These are phyloP conservation scores for Hyperoodon ampullatus DNA, from an alignment of 2,113 vertebrate genomes.

Conservation along the genomic window DNA sequence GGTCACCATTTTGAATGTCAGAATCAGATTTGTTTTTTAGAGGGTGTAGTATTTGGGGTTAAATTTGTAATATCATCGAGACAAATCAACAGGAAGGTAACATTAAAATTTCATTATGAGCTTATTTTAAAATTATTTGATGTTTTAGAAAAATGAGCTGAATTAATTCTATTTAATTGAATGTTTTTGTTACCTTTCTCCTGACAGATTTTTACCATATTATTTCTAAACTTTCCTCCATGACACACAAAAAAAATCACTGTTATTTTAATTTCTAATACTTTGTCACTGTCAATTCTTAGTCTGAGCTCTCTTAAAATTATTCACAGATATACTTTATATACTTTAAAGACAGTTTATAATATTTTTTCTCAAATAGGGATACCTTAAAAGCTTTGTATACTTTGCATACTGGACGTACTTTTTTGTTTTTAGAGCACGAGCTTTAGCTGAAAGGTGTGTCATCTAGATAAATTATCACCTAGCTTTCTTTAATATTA, in stretches of 20 bases:
- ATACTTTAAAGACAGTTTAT: background rate
- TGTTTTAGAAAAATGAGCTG: background rate
- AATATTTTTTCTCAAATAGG: background rate
- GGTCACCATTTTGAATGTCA: background rate
- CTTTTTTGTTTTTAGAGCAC: background rate
- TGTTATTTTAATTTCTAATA: background rate
- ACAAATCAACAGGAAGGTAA: background rate
- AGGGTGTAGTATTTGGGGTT: background rate
- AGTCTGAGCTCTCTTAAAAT: background rate
- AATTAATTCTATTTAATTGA: background rate
- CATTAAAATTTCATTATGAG: background rate
- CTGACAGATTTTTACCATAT: background rate
- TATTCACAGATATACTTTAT: background rate
- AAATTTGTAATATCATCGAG: background rate
- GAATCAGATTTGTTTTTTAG: background rate
- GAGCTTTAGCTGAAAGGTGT: background rate
- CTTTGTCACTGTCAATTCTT: background rate
- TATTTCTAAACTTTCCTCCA: background rate
- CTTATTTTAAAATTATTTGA: background rate
- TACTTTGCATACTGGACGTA: background rate
- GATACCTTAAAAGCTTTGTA: background rate
- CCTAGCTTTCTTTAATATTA: background rate
- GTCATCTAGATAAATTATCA: background rate
- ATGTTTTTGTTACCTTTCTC: background rate
- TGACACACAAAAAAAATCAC: background rate